phyloP scores from a whole-genome alignment of 2,888 invertebrate species.

The Coenonympha glycerion region DNA sequence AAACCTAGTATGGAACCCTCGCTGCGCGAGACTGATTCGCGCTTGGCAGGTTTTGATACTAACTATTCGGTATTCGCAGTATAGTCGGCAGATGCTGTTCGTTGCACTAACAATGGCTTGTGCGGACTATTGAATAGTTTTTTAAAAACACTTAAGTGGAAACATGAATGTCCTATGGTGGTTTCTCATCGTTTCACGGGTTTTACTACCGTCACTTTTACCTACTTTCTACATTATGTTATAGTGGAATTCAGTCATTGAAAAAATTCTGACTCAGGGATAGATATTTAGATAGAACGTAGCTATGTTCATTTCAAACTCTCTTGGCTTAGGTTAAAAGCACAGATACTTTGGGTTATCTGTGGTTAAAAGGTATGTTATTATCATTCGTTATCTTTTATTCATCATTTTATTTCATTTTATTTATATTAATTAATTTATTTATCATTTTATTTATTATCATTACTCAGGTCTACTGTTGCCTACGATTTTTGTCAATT shows the following conservation, averaged over 20 bases:
- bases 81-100: slow-evolving; percentile 19
- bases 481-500: too few species aligned
- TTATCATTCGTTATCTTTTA: too few species aligned
- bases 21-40: too few species aligned
- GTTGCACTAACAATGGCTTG: slow-evolving; percentile 14
- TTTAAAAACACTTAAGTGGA: slow-evolving; percentile 13
- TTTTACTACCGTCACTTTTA: slow-evolving; percentile 13
- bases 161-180: too few species aligned
- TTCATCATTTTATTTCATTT: background rate
- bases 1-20: too few species aligned
- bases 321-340: too few species aligned
- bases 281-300: too few species aligned
- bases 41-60: slow-evolving; percentile 23
- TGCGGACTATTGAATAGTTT: slow-evolving; percentile 16
- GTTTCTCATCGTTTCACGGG: slow-evolving; percentile 9
- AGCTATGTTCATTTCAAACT: too few species aligned
- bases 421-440: background rate
- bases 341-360: too few species aligned
- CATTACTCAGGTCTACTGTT: too few species aligned
- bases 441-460: background rate
- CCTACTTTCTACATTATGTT: slow-evolving; percentile 1
- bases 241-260: background rate
- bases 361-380: too few species aligned
- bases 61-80: too few species aligned
- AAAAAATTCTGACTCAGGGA: background rate